These are phyloP conservation scores for Silurus meridionalis DNA, from an alignment of 2,113 vertebrate genomes.

Conservation along the genomic window DNA sequence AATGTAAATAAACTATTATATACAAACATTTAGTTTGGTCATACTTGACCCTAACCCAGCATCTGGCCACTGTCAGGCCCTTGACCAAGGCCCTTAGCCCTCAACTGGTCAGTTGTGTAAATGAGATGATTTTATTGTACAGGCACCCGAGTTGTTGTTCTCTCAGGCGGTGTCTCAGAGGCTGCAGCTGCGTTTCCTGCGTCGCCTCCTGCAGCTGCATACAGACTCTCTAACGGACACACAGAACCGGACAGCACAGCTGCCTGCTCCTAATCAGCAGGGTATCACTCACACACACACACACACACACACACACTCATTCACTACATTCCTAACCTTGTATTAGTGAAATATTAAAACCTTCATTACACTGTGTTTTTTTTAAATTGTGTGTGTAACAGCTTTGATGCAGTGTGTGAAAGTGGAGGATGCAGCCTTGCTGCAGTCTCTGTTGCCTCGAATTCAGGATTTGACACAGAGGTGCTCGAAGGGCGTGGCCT, in stretches of 20 bases:
- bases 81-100: no score
- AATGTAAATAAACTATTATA: no score
- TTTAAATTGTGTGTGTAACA: slow-evolving; percentile 37
- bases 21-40: no score
- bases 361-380: background rate
- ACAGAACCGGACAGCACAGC: slow-evolving; percentile 56
- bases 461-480: slow-evolving; percentile 61
- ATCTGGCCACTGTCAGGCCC: no score
- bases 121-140: background rate
- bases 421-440: slow-evolving; percentile 68
- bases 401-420: slow-evolving; percentile 66
- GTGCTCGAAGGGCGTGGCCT: slow-evolving; percentile 64
- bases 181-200: slow-evolving; percentile 65
- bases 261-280: slow-evolving; percentile 66
- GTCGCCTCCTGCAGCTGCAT: slow-evolving; percentile 62
- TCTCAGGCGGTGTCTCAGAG: slow-evolving; percentile 60
- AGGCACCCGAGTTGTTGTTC: slow-evolving; percentile 77
- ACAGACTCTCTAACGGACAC: slow-evolving; percentile 54
- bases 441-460: slow-evolving; percentile 66
- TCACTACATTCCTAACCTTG: no score
- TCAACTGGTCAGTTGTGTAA: no score
- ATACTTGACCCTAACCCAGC: no score
- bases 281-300: slow-evolving; percentile 59
- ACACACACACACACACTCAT: background rate
- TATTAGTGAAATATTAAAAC: background rate